These are phyloP conservation scores for Cloeon dipterum DNA, from an alignment of 2,888 invertebrate genomes.

Conservation along the genomic window DNA sequence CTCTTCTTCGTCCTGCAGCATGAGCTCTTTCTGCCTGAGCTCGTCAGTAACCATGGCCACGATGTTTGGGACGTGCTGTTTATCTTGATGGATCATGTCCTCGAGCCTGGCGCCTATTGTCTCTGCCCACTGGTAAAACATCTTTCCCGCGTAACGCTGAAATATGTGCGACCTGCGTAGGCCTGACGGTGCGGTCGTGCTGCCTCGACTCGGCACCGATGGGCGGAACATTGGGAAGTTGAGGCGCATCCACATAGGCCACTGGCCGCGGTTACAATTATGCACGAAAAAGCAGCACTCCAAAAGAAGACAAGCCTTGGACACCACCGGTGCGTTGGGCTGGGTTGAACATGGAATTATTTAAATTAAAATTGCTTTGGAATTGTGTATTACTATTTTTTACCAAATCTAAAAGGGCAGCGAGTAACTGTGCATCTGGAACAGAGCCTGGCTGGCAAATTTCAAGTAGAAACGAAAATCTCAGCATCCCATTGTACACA, in stretches of 20 bases:
- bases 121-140: conserved; percentile 96
- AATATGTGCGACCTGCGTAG: conserved; percentile 41
- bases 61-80: conserved; percentile 40
- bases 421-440: conserved; percentile 89
- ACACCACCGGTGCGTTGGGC: conserved; percentile 85
- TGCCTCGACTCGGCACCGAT: conserved; percentile 30
- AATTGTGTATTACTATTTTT: not conserved
- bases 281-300: conserved; percentile 96
- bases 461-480: conserved; percentile 82
- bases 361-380: too few species aligned
- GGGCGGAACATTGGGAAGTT: conserved; percentile 52
- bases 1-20: conserved; percentile 79
- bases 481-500: conserved; percentile 66
- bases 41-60: conserved; percentile 46
- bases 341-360: conserved; percentile 20
- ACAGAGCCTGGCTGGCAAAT: conserved; percentile 89
- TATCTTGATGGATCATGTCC: conserved; percentile 69
- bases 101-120: conserved; percentile 74
- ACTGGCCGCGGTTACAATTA: conserved; percentile 91
- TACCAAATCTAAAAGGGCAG: conserved; percentile 84
- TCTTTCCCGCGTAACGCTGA: conserved; percentile 80
- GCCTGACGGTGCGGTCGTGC: conserved; percentile 29
- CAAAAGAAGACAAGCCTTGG: conserved; percentile 72
- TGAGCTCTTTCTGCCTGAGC: conserved; percentile 49
- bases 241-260: conserved; percentile 96